These are phyloP conservation scores for Remorina albescens DNA, from an alignment of 2,797 vertebrate genomes.

Conservation along the genomic window DNA sequence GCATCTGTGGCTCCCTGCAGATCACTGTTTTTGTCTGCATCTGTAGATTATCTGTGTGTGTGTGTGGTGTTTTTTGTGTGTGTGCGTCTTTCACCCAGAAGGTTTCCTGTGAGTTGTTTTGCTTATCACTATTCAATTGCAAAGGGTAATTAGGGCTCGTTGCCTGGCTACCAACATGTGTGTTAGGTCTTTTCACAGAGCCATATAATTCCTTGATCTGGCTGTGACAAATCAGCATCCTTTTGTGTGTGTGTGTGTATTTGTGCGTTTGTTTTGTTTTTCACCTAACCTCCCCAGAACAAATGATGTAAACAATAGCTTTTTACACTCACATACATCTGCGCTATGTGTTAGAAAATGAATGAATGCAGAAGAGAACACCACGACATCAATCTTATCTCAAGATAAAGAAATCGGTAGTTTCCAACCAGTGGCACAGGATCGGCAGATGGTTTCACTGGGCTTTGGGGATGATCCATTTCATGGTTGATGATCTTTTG, in stretches of 20 bases:
- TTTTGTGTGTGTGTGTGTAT: constrained; percentile 28
- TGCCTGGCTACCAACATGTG: constrained; percentile 53
- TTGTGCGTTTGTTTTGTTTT: too few species aligned
- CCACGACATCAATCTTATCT: not conserved
- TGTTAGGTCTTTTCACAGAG: constrained; percentile 16
- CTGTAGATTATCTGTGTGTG: too few species aligned
- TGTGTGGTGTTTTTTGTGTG: constrained; percentile 4
- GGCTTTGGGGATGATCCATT: constrained; percentile 21
- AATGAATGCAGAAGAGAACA: constrained; percentile 6
- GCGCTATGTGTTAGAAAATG: not conserved
- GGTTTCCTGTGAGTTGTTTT: constrained; percentile 32
- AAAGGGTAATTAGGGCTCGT: constrained; percentile 63
- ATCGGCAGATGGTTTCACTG: constrained; percentile 27
- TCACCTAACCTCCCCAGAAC: too few species aligned
- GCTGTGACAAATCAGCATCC: constrained; percentile 4
- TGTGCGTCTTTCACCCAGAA: constrained; percentile 5
- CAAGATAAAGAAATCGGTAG: constrained; percentile 21
- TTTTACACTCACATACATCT: constrained; percentile 3
- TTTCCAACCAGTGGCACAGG: constrained; percentile 34
- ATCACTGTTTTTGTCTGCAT: constrained; percentile 19
- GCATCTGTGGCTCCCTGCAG: constrained; percentile 26
- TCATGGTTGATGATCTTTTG: constrained; percentile 36
- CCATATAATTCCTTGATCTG: constrained; percentile 14
- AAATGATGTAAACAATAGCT: constrained; percentile 33
- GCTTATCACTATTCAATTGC: constrained; percentile 46